These are phyloP conservation scores for Leptopilina clavipes DNA, from an alignment of 1,140 invertebrate species.

Conservation along the genomic window DNA sequence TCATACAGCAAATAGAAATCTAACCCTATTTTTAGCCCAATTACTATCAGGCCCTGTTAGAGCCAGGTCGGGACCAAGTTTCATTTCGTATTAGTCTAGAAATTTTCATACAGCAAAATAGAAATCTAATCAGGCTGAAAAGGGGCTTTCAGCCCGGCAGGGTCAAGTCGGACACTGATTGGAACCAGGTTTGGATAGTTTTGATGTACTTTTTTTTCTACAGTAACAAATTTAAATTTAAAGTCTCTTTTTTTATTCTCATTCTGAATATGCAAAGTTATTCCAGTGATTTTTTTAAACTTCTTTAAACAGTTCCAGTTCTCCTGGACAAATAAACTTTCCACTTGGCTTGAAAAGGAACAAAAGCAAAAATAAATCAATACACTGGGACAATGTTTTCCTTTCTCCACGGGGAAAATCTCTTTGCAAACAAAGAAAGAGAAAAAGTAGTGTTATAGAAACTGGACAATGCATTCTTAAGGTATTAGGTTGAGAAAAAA, in stretches of 20 bases:
- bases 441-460: neutral
- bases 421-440: neutral
- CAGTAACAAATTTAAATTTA: neutral
- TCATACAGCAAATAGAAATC: no score
- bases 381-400: conserved; percentile 7
- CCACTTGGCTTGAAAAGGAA: neutral
- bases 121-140: no score
- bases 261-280: conserved; percentile 3
- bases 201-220: no score
- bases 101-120: no score
- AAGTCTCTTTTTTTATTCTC: neutral
- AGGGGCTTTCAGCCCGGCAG: no score
- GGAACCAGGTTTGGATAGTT: no score
- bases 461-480: neutral
- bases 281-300: neutral
- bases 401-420: neutral
- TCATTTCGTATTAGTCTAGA: no score
- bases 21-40: no score
- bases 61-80: no score
- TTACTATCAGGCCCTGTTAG: no score
- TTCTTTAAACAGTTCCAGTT: neutral
- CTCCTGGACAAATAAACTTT: neutral
- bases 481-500: neutral
- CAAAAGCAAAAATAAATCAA: conserved; percentile 19
- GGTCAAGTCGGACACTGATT: no score